These are phyloP conservation scores for Diploptera punctata DNA, from an alignment of 2,888 invertebrate species.

Conservation along the genomic window DNA sequence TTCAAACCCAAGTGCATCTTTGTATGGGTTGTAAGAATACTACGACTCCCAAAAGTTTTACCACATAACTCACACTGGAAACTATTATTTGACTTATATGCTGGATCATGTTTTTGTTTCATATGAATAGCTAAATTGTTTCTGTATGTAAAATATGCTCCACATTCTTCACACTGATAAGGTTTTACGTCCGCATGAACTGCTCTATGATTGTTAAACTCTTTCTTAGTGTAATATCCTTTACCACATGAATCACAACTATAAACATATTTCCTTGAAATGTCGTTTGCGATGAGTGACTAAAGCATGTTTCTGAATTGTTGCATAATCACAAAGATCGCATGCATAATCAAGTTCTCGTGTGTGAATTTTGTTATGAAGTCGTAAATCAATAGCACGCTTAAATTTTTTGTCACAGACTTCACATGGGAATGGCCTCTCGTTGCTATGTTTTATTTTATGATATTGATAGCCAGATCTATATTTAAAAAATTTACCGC, in stretches of 20 bases:
- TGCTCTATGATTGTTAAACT: constrained; percentile 56
- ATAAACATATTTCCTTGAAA: constrained; percentile 48
- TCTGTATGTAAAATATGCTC: constrained; percentile 33
- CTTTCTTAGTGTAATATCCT: constrained; percentile 57
- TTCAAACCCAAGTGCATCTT: constrained; percentile 27
- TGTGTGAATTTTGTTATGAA: constrained; percentile 50
- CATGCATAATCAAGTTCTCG: constrained; percentile 48
- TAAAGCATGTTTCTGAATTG: constrained; percentile 50
- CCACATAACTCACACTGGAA: constrained; percentile 44
- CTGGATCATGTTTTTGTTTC: constrained; percentile 46
- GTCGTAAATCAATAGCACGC: constrained; percentile 48
- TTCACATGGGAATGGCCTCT: constrained; percentile 36
- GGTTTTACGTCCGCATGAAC: constrained; percentile 48
- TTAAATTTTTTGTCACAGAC: constrained; percentile 23
- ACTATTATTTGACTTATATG: constrained; percentile 30
- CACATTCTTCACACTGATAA: constrained; percentile 37
- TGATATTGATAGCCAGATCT: neutral
- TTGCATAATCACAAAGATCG: constrained; percentile 49
- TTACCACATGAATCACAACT: constrained; percentile 53
- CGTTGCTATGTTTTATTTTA: constrained; percentile 45
- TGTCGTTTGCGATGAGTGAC: constrained; percentile 50
- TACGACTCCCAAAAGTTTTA: neutral
- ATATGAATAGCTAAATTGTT: constrained; percentile 35
- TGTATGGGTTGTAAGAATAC: neutral
- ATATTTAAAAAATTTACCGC: constrained; percentile 7